Evolutionary conservation across 2,113 vertebrate species (phyloP), one percentile per base, ranked within the genome.

Genomic region (Gopherus evgoodei): DNA sequence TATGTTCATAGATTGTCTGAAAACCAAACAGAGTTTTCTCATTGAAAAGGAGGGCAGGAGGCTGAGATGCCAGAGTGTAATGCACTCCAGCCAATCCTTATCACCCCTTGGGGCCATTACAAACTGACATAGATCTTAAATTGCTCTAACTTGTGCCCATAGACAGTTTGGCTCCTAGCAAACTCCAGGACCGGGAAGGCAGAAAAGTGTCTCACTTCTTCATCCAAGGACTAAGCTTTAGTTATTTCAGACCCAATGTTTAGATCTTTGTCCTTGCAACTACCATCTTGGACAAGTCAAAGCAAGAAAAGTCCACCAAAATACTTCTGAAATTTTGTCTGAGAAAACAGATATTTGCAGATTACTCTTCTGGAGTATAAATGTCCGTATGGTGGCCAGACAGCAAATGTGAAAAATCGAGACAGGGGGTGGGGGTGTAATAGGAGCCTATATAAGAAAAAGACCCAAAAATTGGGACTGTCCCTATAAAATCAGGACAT

Each of bases 1-100:
- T 69, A 17, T 69, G 35, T 69, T 69, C 35, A n/a, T 16, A 69
- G 16, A 69, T 19, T 21, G 17, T 69, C 62, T 69, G 62, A 35
- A n/a, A 69, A 69, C 9, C 31, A 65, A 65, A 31, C 62, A 69
- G 25, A 29, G 35, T 69, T n/a, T 69, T 35, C 35, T n/a, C 14
- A 6, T 69, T 19, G 31, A 10, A 69, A 69, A 69, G 16, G 62
- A n/a, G 35, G 62, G 62, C 14, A n/a, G 35, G 62, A n/a, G 17
- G 16, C 2, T 0, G 0, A 54, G 42, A 65, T 65, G 52, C 42
- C 29, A 29, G 2, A 19, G 6, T 6, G 31, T 16, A 88, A 81
- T 17, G 42, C 13, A 21, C 69, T 89, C 81, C 57, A 78, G 49
- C 0, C 53, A 88, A 1, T 35, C 2, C 31, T 24, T 8, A 11